Evolutionary conservation across 2,797 vertebrate genomes (phyloP).

Genomic region (Mycteria americana): DNA sequence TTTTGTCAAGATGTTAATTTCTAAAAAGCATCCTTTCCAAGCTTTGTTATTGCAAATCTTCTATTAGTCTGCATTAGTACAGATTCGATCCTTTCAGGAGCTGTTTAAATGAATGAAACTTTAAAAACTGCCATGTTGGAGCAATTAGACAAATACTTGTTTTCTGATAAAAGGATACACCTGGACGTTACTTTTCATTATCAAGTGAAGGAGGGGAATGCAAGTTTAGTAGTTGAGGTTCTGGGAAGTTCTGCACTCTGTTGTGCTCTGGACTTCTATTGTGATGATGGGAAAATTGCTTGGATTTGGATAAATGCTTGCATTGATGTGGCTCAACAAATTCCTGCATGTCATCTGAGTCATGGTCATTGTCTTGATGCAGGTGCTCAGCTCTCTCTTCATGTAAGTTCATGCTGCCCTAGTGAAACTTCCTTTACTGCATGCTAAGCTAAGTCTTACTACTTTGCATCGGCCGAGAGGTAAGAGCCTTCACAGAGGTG

Average conservation of each 20-base stretch:
- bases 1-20: background rate
- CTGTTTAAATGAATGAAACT: background rate
- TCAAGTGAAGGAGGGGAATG: background rate
- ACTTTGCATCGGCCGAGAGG: background rate
- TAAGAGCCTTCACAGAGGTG: background rate
- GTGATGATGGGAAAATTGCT: background rate
- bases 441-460: background rate
- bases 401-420: background rate
- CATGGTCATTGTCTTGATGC: background rate
- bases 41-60: background rate
- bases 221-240: background rate
- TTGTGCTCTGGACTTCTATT: background rate
- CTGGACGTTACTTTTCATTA: background rate
- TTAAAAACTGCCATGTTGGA: background rate
- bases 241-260: background rate
- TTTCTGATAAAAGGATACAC: background rate
- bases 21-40: background rate
- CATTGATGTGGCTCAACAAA: background rate
- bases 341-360: background rate
- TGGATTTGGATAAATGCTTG: background rate
- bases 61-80: background rate
- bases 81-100: background rate
- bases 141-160: background rate
- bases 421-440: background rate
- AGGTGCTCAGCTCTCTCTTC: background rate